Base-by-base conservation (phyloP, 2,797 vertebrate species). In the Amazona ochrocephala region DNA sequence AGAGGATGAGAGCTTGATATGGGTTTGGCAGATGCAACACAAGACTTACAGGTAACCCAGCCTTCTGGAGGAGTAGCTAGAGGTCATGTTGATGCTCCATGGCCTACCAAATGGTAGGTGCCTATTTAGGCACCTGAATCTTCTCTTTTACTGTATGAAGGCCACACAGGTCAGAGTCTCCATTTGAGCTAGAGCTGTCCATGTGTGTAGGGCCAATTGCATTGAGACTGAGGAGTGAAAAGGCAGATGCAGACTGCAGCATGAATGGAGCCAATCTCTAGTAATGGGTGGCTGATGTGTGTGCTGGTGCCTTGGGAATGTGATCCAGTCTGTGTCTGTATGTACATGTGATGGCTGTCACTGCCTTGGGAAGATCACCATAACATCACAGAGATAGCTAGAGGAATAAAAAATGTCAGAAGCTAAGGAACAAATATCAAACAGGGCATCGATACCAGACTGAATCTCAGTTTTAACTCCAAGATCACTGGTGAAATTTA, bases 141-240 rank as follows among this genome's bases (percentile, higher is more conserved):
- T 80, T 76, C 41, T 9, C 18, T 65, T 73, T 42, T 64, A 11
- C 22, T 45, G 1, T 30, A 22, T 2, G 13, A 45, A 19, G 58
- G 44, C 1, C 14, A 11, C 13, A 2, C 7, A 9, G 12, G 6
- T 76, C 21, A 1, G 1, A 6, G 24, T 50, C 13, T 64, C 44
- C 56, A 1, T 3, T 45, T 39, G 79, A 82, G 29, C 27, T 60
- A 20, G 44, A 64, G 23, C 3, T 67, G 13, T 45, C 26, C 50
- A 12, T 26, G 29, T 64, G 16, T 60, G 23, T 34, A 2, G 5
- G 34, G 34, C 4, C 54, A 53, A 20, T 8, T 51, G 8, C 7
- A 1, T 29, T 3, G 44, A 73, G 56, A 34, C 41, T 45, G 53
- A 41, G 24, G 44, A 56, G 32, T 20, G 23, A 27, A 53, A 72